Percentiles rank a stretch among this genome's conserved stretches.
phyloP scores from a whole-genome alignment of 1,140 invertebrate genomes.

The Apis dorsata region DNA sequence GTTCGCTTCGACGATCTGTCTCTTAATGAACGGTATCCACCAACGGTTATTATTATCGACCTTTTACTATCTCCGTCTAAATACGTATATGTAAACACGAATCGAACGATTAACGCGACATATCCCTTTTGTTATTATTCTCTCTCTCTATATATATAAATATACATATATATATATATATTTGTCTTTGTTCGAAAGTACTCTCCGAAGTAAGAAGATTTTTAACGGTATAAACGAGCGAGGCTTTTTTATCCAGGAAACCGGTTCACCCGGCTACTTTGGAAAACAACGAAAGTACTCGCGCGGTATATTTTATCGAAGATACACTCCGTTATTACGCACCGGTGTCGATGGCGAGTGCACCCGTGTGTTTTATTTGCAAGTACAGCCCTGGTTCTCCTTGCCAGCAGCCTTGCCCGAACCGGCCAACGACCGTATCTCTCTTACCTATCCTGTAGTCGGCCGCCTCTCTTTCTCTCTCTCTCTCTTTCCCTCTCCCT shows the following conservation, averaged over 20 bases:
- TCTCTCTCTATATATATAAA: too few species aligned
- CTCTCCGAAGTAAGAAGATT: background rate
- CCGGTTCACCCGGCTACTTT: slow-evolving; percentile 27
- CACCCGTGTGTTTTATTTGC: slow-evolving; percentile 61
- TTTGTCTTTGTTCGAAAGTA: background rate
- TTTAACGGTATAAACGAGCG: slow-evolving; percentile 27
- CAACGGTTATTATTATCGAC: too few species aligned
- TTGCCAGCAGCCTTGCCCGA: slow-evolving; percentile 71
- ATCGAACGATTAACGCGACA: background rate
- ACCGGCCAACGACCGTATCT: slow-evolving; percentile 69
- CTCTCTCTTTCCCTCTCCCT: background rate
- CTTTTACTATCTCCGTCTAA: background rate
- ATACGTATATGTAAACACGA: background rate
- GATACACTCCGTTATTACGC: slow-evolving; percentile 57
- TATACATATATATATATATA: too few species aligned
- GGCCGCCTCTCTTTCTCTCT: slow-evolving; percentile 20
- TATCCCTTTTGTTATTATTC: background rate
- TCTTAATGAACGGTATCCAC: background rate
- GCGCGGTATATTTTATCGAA: slow-evolving; percentile 38
- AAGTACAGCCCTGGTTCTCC: slow-evolving; percentile 68
- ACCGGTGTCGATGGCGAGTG: slow-evolving; percentile 54
- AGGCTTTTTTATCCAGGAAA: background rate
- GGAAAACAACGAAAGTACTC: slow-evolving; percentile 34
- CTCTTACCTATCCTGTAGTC: slow-evolving; percentile 57
- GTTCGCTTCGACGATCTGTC: background rate